phyloP scores from a whole-genome alignment of 2,113 vertebrate species.

The Butorides virescens region DNA sequence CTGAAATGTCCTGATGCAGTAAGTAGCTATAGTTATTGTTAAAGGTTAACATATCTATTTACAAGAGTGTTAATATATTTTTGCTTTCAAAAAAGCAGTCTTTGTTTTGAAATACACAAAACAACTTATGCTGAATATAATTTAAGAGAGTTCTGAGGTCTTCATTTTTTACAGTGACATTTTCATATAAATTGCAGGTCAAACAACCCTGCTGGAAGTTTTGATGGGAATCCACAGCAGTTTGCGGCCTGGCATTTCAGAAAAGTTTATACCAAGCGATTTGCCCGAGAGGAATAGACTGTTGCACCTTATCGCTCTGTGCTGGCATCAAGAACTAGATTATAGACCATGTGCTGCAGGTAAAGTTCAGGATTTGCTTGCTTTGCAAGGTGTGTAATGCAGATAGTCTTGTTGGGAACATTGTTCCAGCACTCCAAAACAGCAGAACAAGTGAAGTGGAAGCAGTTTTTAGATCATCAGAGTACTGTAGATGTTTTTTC shows the following conservation, averaged over 20 bases:
- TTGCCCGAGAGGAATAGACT: conserved; percentile 23
- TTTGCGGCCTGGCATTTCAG: conserved; percentile 20
- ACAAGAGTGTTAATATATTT: background rate
- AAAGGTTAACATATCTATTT: background rate
- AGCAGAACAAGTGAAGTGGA: background rate
- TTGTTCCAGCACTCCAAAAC: background rate
- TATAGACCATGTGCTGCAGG: conserved; percentile 35
- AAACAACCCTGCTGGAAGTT: conserved; percentile 6
- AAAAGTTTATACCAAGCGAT: conserved; percentile 15
- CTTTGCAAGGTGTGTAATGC: background rate
- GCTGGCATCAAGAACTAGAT: conserved; percentile 62
- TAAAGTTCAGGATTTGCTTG: background rate
- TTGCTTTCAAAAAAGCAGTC: background rate
- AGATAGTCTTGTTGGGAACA: background rate
- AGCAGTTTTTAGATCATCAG: background rate
- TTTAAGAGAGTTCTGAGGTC: background rate
- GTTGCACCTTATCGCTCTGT: conserved; percentile 20
- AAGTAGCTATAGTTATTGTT: background rate
- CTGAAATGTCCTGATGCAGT: background rate
- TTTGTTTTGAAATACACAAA: background rate
- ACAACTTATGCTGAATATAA: background rate
- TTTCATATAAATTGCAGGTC: conserved; percentile 25
- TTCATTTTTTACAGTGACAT: background rate
- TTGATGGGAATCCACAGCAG: conserved; percentile 6
- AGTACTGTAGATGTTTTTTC: background rate